Evolutionary conservation across 2,888 invertebrate genomes (phyloP).

Genomic region (Drosophila phalerata): DNA sequence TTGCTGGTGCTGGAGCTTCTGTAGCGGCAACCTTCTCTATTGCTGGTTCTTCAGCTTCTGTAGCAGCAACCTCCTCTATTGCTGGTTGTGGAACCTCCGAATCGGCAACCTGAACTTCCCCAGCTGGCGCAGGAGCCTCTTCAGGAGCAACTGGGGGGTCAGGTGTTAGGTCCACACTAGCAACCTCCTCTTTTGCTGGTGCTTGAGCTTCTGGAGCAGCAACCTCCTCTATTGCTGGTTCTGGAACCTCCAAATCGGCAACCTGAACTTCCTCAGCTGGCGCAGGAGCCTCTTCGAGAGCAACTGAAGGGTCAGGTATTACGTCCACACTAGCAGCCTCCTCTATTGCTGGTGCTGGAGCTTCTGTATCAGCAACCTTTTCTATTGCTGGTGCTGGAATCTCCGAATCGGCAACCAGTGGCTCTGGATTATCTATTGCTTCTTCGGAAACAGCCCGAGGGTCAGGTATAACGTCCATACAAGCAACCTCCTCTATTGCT

Average conservation of each 20-base stretch:
- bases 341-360: neutral
- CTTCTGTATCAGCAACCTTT: neutral
- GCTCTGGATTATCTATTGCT: no score
- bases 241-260: neutral
- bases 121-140: neutral
- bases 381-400: neutral
- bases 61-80: neutral
- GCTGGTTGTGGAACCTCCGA: neutral
- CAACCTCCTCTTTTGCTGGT: constrained; percentile 4
- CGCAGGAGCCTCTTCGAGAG: neutral
- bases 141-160: neutral
- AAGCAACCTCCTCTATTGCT: constrained; percentile 5
- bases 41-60: constrained; percentile 1
- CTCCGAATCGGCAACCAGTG: neutral
- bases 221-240: constrained; percentile 1
- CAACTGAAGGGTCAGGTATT: neutral
- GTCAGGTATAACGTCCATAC: neutral
- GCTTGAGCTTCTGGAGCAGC: neutral
- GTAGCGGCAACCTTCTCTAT: neutral
- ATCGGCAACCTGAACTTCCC: no score
- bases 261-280: neutral
- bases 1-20: neutral
- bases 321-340: neutral
- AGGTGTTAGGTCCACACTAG: neutral
- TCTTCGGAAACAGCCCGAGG: neutral